Evolutionary conservation across 1,140 invertebrate genomes (phyloP), one percentile per base, ranked within the genome.

Genomic region (Paraescarpia echinospica): DNA sequence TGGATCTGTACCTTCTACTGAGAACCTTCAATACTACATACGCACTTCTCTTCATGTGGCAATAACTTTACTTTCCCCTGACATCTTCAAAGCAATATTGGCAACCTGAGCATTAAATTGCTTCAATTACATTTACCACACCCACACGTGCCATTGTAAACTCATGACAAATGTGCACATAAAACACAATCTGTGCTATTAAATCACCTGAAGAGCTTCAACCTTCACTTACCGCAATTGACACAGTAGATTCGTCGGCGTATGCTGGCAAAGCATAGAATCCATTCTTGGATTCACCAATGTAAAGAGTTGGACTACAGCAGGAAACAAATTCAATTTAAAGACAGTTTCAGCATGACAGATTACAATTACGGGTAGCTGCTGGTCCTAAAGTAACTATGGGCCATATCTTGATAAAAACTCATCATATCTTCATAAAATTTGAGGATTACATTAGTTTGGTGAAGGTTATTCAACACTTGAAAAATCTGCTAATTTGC

Each of bases 181-280:
- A 8, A 51, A 51, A 51, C 48, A 9, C 8, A 51, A 51, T 9
- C 48, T 9, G 18, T 51, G 8, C 48, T 18, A 51, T 51, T 9
- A 18, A 51, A 51, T 51, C 48, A 51, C 18, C 48, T 51, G 48
- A 51, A 8, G 18, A 51, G 8, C 48, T 51, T 31, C 9, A 22
- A 27, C 59, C 35, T 14, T 89, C 34, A 95, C 96, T 96, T 94
- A 96, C 96, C 33, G 95, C 94, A 51, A 97, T 95, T 41, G 96
- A 95, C 35, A 96, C 95, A 88, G 96, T 96, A 92, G 97, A 97
- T 94, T 98, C 97, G 96, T 99, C 98, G 0, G 99, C 98, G 34
- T 99, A 96, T 0, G 98, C 98, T 5, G 98, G 98, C 89, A 99
- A 95, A 0, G 98, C 99, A 96, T 99, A 99, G 1, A 99, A 96